Evolutionary conservation across 2,888 invertebrate species (phyloP).

Genomic region (Tortricodes alternella): DNA sequence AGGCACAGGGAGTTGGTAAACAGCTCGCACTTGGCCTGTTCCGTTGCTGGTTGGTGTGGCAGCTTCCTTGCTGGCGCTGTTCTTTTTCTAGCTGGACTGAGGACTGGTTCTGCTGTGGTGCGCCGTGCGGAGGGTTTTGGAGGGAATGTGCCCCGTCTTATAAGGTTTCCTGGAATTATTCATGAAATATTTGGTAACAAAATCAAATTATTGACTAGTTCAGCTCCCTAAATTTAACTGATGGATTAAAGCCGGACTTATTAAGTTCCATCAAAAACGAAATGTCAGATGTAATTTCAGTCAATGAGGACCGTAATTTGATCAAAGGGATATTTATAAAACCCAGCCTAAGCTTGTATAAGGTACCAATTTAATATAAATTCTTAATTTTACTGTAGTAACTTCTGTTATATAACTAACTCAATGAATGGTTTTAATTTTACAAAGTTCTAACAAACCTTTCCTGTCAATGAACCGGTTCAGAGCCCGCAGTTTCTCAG

Average conservation of each 20-base stretch:
- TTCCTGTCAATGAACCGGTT: slow-evolving; percentile 73
- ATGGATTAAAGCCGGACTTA: too few species aligned
- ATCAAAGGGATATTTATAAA: too few species aligned
- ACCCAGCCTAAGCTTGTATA: too few species aligned
- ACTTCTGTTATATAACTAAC: too few species aligned
- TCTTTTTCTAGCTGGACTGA: slow-evolving; percentile 46
- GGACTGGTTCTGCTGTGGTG: slow-evolving; percentile 57
- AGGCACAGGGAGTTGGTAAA: slow-evolving; percentile 89
- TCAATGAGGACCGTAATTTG: too few species aligned
- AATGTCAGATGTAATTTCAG: too few species aligned
- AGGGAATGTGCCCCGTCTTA: slow-evolving; percentile 65
- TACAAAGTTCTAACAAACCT: slow-evolving; percentile 59
- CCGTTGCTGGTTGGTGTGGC: slow-evolving; percentile 40
- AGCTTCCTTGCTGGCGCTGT: slow-evolving; percentile 61
- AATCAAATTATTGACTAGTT: too few species aligned
- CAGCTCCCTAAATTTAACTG: too few species aligned
- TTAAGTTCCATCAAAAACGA: too few species aligned
- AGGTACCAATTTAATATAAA: too few species aligned
- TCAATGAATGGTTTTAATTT: not conserved
- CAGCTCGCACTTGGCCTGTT: slow-evolving; percentile 83
- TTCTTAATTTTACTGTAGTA: too few species aligned
- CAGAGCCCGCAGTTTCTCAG: slow-evolving; percentile 69
- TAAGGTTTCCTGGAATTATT: slow-evolving; percentile 52
- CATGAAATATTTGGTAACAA: not conserved
- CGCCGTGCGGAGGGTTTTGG: slow-evolving; percentile 57